phyloP scores from a whole-genome alignment of 1,140 invertebrate species.

The Chironomus tepperi region DNA sequence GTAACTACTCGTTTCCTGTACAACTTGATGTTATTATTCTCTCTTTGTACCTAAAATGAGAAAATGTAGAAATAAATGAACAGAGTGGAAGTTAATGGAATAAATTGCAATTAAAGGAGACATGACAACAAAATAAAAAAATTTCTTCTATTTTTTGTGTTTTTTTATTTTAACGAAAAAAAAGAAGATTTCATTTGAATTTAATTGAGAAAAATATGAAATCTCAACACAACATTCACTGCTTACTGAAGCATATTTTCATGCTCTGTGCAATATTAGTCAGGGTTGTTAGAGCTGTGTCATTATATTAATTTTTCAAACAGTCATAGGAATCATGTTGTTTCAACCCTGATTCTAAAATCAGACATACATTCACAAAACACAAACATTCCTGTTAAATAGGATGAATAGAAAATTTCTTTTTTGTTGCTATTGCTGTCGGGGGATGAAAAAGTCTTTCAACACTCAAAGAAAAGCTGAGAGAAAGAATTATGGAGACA shows the following conservation, averaged over 20 bases:
- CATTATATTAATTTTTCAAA: not conserved
- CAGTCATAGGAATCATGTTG: not conserved
- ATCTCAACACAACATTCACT: not conserved
- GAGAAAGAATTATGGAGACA: not conserved
- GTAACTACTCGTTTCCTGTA: no score
- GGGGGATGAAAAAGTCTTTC: not conserved
- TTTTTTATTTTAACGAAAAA: not conserved
- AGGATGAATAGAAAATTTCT: not conserved
- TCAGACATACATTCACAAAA: not conserved
- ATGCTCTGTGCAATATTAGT: not conserved
- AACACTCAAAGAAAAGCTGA: not conserved
- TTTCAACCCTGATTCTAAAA: not conserved
- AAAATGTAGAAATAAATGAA: not conserved
- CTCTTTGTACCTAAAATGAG: not conserved
- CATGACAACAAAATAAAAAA: not conserved
- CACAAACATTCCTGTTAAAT: not conserved
- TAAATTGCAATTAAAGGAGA: conserved; percentile 2
- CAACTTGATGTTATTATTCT: not conserved
- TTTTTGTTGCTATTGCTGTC: not conserved
- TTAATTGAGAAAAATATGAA: not conserved
- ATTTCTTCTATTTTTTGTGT: not conserved
- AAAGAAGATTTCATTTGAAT: not conserved
- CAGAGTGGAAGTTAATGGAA: not conserved
- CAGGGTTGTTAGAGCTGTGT: not conserved
- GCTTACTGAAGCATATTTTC: conserved; percentile 2